Percentiles rank a stretch among this genome's conserved stretches.
These are phyloP conservation scores for Tineola bisselliella DNA, from an alignment of 2,888 invertebrate species.

Conservation along the genomic window DNA sequence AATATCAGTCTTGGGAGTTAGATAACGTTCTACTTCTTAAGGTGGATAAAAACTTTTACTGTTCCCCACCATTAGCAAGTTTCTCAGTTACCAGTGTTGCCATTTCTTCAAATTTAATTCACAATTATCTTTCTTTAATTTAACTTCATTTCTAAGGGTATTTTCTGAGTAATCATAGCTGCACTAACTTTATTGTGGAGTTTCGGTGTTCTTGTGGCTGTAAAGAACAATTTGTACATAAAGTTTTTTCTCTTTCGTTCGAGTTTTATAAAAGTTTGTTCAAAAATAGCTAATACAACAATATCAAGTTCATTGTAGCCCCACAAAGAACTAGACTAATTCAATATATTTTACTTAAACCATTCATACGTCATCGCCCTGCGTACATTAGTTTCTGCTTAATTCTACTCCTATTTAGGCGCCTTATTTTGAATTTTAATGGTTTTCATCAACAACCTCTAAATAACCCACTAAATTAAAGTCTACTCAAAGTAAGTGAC, in stretches of 20 bases:
- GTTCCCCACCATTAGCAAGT: neutral
- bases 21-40: constrained; percentile 3
- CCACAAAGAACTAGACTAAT: too few relatives aligned
- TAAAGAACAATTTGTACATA: neutral
- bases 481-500: too few relatives aligned
- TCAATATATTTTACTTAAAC: too few relatives aligned
- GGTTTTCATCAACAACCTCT: too few relatives aligned
- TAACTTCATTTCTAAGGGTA: neutral
- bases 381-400: too few relatives aligned
- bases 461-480: too few relatives aligned
- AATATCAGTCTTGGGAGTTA: neutral
- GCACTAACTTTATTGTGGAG: neutral
- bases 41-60: neutral
- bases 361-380: too few relatives aligned
- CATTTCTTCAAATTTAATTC: neutral
- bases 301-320: too few relatives aligned
- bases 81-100: neutral
- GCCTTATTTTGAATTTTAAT: too few relatives aligned
- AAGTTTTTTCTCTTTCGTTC: neutral
- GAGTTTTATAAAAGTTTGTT: neutral
- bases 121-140: constrained; percentile 6
- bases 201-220: neutral
- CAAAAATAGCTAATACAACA: neutral
- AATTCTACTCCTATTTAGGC: too few relatives aligned
- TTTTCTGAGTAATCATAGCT: neutral